Conservation (phyloP, 2,888 invertebrate genomes). For the Lamproptera curius region DNA sequence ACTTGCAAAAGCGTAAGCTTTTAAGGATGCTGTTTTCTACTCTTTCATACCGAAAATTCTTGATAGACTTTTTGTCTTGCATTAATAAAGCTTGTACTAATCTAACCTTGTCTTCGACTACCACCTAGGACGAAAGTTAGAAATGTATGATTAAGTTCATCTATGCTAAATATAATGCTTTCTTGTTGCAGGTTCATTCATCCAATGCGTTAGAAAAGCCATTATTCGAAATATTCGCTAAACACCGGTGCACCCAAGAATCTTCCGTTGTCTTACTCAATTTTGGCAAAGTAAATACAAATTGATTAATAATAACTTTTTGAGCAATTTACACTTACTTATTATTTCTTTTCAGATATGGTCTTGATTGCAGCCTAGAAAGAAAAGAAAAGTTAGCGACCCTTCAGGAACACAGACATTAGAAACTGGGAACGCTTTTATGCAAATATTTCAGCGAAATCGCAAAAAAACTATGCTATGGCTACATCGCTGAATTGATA, state of each 20-base stretch:
- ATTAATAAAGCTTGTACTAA: no score
- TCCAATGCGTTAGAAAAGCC: conserved; percentile 60
- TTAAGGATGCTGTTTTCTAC: no score
- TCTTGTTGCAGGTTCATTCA: conserved; percentile 50
- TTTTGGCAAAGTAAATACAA: conserved; percentile 81
- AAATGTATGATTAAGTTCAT: no score
- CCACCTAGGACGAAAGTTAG: no score
- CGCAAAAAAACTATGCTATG: conserved; percentile 61
- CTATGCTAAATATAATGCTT: no score
- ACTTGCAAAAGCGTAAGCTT: no score
- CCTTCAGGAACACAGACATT: conserved; percentile 63
- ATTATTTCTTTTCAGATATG: conserved; percentile 53
- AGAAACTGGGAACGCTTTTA: conserved; percentile 74
- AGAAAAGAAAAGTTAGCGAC: conserved; percentile 83
- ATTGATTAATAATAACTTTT: no score
- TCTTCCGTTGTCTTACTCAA: conserved; percentile 76
- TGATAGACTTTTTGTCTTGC: no score
- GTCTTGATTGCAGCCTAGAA: conserved; percentile 81
- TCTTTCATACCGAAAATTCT: no score
- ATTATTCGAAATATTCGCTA: conserved; percentile 76
- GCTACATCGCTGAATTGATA: conserved; percentile 47
- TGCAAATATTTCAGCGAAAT: conserved; percentile 75
- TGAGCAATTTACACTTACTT: no score
- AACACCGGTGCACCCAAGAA: conserved; percentile 73
- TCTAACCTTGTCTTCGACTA: no score